Evolutionary conservation across 2,797 vertebrate species (phyloP).

Genomic region (Crenichthys baileyi): DNA sequence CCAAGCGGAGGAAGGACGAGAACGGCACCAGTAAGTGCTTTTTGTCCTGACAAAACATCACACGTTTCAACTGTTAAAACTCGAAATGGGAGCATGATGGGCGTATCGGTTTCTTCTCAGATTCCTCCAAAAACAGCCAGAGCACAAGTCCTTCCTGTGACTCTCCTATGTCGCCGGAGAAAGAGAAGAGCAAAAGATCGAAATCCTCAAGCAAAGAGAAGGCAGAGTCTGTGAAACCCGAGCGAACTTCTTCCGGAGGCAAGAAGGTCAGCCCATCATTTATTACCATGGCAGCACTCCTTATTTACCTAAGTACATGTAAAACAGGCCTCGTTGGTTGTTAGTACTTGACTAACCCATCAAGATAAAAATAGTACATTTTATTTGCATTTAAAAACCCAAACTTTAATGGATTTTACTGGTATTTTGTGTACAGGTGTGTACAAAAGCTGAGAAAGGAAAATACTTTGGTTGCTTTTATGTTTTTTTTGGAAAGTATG

Average conservation of each 20-base stretch:
- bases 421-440: too few relatives aligned
- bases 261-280: constrained; percentile 85
- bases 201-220: constrained; percentile 97
- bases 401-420: too few relatives aligned
- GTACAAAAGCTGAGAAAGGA: neutral
- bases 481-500: neutral
- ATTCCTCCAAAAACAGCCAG: constrained; percentile 93
- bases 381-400: neutral
- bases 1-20: constrained; percentile 93
- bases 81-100: neutral
- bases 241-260: constrained; percentile 89
- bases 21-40: constrained; percentile 89
- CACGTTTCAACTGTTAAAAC: too few relatives aligned
- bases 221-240: constrained; percentile 89
- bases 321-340: too few relatives aligned
- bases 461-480: neutral
- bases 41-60: neutral
- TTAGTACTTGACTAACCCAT: neutral
- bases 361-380: neutral
- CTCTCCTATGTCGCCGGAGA: constrained; percentile 87
- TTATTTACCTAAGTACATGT: neutral
- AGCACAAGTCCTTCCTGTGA: constrained; percentile 91
- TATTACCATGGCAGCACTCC: neutral
- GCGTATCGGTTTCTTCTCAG: constrained; percentile 66
- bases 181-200: constrained; percentile 91